Percentiles rank a stretch among this genome's conserved stretches.
These are phyloP conservation scores for Vulpes vulpes DNA, from an alignment of 2,113 vertebrate genomes.

Conservation along the genomic window DNA sequence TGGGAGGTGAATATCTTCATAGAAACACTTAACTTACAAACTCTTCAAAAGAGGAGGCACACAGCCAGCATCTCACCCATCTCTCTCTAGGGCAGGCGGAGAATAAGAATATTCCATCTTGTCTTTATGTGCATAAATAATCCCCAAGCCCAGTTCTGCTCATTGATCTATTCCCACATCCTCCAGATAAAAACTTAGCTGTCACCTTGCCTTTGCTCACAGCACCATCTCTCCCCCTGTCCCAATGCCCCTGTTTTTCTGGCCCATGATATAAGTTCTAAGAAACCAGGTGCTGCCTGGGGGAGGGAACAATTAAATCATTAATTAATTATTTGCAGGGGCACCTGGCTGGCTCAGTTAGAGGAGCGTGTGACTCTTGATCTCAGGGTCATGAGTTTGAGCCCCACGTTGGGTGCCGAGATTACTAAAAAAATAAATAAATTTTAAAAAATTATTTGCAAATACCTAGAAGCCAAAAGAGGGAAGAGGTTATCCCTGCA, in stretches of 20 bases:
- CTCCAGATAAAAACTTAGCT: background rate
- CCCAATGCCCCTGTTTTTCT: background rate
- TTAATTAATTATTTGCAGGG: constrained; percentile 17
- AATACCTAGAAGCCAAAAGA: background rate
- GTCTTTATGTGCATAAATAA: background rate
- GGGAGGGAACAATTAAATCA: background rate
- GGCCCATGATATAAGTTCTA: background rate
- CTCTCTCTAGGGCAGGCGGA: background rate
- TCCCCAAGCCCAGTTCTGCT: background rate
- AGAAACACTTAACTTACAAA: background rate
- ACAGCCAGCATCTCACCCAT: background rate
- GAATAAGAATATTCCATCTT: background rate
- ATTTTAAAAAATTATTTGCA: background rate
- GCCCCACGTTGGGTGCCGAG: background rate
- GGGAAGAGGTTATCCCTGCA: background rate
- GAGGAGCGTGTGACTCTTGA: background rate
- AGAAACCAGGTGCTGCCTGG: constrained; percentile 12
- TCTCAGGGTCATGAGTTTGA: background rate
- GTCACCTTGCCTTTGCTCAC: background rate
- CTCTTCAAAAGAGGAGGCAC: background rate
- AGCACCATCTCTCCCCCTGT: background rate
- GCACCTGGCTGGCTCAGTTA: background rate
- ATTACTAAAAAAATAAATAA: background rate
- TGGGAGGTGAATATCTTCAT: background rate
- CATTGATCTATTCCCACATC: background rate